Base-by-base conservation (phyloP, 2,888 invertebrate species). In the Melinaea menophilus region DNA sequence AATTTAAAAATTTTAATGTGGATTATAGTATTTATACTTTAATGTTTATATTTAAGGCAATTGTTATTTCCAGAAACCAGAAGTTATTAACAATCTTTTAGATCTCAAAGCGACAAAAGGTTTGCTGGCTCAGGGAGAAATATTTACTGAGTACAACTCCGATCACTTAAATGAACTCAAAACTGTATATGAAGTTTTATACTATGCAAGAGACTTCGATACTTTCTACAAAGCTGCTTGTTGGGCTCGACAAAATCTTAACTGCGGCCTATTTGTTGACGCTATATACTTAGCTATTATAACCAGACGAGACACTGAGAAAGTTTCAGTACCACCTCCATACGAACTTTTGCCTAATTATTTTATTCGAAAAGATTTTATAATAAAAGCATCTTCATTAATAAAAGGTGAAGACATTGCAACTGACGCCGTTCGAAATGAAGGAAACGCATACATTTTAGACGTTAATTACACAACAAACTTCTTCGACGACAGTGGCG, bases 271-370 rank as follows among this genome's bases (percentile, higher is more conserved):
- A 67, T 95, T 93, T 78, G 80, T 92, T 0, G 93, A 94, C 74
- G 92, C 92, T 31, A 81, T 94, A 59, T 92, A 92, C 68, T 82
- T 92, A 34, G 92, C 93, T 37, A 78, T 92, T 46, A 73, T 92
- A 47, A 92, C 92, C 66, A 92, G 94, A 66, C 84, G 80, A 55
- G 94, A 94, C 67, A 91, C 92, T 63, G 85, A 87, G 69, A 90
- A 90, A 71, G 75, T 95, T 55, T 90, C 91, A 5, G 69, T 94
- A 54, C 95, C 95, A 22, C 92, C 94, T 0, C 88, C 93, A 2
- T 94, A 94, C 74, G 95, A 95, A 82, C 79, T 94, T 54, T 75
- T 93, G 63, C 95, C 95, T 0, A 92, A 94, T 81, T 92, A 93
- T 74, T 95, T 93, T 82, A 91, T 94, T 72, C 90, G 91, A 72